These are phyloP conservation scores for Carassius gibelio DNA, from an alignment of 2,113 vertebrate genomes.

Conservation along the genomic window DNA sequence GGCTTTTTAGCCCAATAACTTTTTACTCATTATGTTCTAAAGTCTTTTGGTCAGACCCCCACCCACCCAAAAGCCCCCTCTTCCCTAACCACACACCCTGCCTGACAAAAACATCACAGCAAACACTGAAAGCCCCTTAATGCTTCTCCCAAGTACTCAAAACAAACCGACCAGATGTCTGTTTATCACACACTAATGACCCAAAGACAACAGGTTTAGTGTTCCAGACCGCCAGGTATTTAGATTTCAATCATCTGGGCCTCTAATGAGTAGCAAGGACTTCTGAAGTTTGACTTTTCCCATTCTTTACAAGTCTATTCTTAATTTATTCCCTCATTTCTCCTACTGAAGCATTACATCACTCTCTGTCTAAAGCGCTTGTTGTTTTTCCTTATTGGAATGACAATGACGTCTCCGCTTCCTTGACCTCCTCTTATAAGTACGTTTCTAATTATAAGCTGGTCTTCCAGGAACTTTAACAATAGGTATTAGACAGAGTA, in stretches of 20 bases:
- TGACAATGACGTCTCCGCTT: neutral
- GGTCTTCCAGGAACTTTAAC: conserved; percentile 51
- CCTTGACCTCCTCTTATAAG: conserved; percentile 35
- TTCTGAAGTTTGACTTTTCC: conserved; percentile 7
- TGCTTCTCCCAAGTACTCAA: conserved; percentile 33
- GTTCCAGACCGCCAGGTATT: neutral
- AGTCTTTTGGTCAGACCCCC: conserved; percentile 15
- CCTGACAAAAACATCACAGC: conserved; percentile 28
- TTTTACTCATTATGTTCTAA: conserved; percentile 59
- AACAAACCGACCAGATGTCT: conserved; percentile 49
- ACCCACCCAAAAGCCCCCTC: conserved; percentile 26
- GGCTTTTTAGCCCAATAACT: conserved; percentile 52
- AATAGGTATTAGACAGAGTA: conserved; percentile 69
- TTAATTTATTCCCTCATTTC: neutral
- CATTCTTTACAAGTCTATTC: neutral
- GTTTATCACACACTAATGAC: conserved; percentile 45
- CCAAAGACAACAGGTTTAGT: conserved; percentile 34
- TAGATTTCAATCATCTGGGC: conserved; percentile 26
- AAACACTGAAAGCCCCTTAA: conserved; percentile 35
- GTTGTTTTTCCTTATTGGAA: conserved; percentile 14
- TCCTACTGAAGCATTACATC: conserved; percentile 21
- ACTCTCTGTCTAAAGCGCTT: neutral
- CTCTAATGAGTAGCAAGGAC: neutral
- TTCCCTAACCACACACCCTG: conserved; percentile 37
- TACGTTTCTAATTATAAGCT: conserved; percentile 25